Percentiles rank a stretch among this genome's conserved stretches.
Evolutionary conservation across 2,888 invertebrate genomes (phyloP).

Genomic region (Allacma fusca): DNA sequence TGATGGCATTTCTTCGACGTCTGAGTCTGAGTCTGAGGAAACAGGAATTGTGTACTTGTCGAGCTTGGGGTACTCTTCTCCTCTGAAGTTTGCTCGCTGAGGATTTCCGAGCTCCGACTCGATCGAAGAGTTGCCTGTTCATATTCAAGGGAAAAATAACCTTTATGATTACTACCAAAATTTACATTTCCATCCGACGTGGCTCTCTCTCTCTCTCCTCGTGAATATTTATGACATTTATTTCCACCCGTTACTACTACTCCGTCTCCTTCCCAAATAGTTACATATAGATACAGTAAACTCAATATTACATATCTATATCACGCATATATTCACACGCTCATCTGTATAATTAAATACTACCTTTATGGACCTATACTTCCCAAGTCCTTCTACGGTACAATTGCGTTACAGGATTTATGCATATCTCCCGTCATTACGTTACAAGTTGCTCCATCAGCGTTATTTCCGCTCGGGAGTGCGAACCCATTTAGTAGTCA

Average conservation of each 20-base stretch:
- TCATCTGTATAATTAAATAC: too few relatives aligned
- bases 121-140: slow-evolving; percentile 50
- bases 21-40: slow-evolving; percentile 39
- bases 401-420: too few relatives aligned
- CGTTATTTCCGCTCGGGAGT: too few relatives aligned
- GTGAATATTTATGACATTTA: slow-evolving; percentile 14
- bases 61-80: slow-evolving; percentile 46
- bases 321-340: too few relatives aligned
- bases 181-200: neutral
- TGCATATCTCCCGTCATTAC: too few relatives aligned
- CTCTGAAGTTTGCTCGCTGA: slow-evolving; percentile 48
- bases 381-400: too few relatives aligned
- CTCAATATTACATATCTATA: too few relatives aligned
- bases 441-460: too few relatives aligned
- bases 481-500: too few relatives aligned
- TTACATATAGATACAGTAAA: too few relatives aligned
- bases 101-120: slow-evolving; percentile 52
- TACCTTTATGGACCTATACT: too few relatives aligned
- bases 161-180: slow-evolving; percentile 4
- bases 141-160: slow-evolving; percentile 27
- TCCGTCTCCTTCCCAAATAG: neutral
- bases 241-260: neutral
- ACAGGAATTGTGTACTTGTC: slow-evolving; percentile 43
- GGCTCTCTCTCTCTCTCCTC: neutral
- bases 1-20: slow-evolving; percentile 38